Base-by-base conservation (phyloP, 2,797 vertebrate genomes). In the Galago senegalensis region DNA sequence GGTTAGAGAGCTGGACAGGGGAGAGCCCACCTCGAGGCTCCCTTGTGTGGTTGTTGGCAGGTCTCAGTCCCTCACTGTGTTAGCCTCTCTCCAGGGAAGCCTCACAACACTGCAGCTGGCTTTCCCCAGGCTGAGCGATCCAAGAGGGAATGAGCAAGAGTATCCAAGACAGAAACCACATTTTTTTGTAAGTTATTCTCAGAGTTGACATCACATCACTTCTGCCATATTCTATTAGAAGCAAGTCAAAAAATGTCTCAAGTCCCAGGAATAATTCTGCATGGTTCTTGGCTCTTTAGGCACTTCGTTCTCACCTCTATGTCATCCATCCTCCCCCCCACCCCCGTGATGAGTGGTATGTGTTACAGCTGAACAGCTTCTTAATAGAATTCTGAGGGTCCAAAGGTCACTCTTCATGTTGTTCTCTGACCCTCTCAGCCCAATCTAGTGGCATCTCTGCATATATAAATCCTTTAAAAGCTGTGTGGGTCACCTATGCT, bases 151-250 rank as follows among this genome's bases (percentile, higher is more conserved):
- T 43, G 29, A 92, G 84, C 49, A 60, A 75, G 40, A 61, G 18
- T 40, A 46, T 53, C 49, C 60, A 92, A 73, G 29, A 83, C 76
- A 69, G 31, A 93, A 92, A 34, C 29, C 63, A 80, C 67, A 67
- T 87, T 63, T 87, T 81, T 96, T 76, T 80, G 43, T 86, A 70
- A 65, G 29, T 14, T 91, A 9, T 53, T 40, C 79, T 86, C 61
- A 91, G 27, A 77, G 20, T 25, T 90, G 17, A 80, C 23, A 3
- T 67, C 43, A 49, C n/a, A 16, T 91, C 37, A 34, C 31, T 77
- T 81, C 56, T 79, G 17, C 7, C 46, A 37, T 82, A 17, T 77
- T 81, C 63, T 91, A 0, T 61, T 87, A 56, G 31, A 23, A 93
- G 49, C 8, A 43, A 77, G 23, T 82, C 81, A 72, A 58, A 88